A percentile compares a stretch with the other conserved stretches of the same genome.
These are phyloP conservation scores for Drosophila kikkawai DNA, from an alignment of 1,140 invertebrate genomes.

Conservation along the genomic window DNA sequence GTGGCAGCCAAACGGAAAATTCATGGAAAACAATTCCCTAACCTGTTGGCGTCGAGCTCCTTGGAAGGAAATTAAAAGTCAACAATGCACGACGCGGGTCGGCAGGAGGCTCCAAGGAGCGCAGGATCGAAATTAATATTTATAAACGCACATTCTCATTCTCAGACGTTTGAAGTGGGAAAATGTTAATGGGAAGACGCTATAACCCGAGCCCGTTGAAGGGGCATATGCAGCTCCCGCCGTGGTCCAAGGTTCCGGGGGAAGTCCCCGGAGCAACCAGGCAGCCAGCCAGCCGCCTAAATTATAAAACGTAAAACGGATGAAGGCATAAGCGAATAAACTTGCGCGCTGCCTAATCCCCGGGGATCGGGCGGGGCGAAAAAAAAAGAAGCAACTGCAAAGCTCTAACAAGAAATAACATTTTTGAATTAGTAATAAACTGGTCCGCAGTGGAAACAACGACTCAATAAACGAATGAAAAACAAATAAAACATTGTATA, in stretches of 20 bases:
- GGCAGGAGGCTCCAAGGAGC: conserved; percentile 14
- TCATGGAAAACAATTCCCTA: conserved; percentile 63
- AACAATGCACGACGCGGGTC: conserved; percentile 52
- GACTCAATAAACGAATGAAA: conserved; percentile 79
- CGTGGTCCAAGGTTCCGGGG: conserved; percentile 9
- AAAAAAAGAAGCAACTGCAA: conserved; percentile 37
- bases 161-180: conserved; percentile 32
- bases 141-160: conserved; percentile 69
- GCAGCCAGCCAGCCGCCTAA: conserved; percentile 56
- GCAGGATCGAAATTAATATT: conserved; percentile 76
- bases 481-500: conserved; percentile 73
- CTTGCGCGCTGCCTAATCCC: conserved; percentile 61
- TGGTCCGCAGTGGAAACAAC: conserved; percentile 56
- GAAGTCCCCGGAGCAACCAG: conserved; percentile 52
- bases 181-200: conserved; percentile 50
- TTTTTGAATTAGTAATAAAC: conserved; percentile 83
- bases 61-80: conserved; percentile 74
- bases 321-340: conserved; percentile 62
- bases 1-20: conserved; percentile 58
- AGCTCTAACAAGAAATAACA: conserved; percentile 76
- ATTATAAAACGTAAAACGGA: conserved; percentile 66
- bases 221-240: conserved; percentile 5
- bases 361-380: conserved; percentile 13
- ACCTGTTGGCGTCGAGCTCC: conserved; percentile 59
- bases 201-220: conserved; percentile 19